Evolutionary conservation across 2,888 invertebrate species (phyloP), one percentile per base, ranked within the genome.

Genomic region (Metellina segmentata): DNA sequence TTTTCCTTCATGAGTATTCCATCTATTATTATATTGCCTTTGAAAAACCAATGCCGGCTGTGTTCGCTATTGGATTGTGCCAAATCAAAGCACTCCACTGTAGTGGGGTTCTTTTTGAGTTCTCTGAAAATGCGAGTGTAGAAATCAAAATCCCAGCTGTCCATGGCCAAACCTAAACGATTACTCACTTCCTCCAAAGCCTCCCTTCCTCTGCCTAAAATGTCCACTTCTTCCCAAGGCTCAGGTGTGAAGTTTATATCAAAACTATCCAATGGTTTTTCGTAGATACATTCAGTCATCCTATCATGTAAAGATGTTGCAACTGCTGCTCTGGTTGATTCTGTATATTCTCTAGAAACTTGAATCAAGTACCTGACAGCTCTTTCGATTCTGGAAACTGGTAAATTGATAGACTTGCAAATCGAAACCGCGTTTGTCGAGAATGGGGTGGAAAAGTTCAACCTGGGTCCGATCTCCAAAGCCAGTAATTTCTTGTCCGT

Each of bases 21-120:
- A 95, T 99, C 97, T 81, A 99, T 96, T 81, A 98, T 95, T 95
- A 98, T 96, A 94, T 96, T 96, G 0, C 99, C 96, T 94, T 98
- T 98, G 95, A 99, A 99, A 95, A 99, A 99, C 99, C 99, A 99
- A 96, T 99, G 99, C 7, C 99, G 96, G 93, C 98, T 98, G 95
- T 99, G 99, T 95, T 99, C 99, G 95, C 99, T 96, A 93, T 99
- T 99, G 53, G 98, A 98, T 95, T 99, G 99, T 5, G 99, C 99
- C 94, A 99, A 96, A 96, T 99, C 99, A 95, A 99, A 99, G 94
- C 99, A 97, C 95, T 99, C 99, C 0, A 99, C 99, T 94, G 98
- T 98, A 0, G 99, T 99, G 34, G 99, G 99, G 95, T 99, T 98
- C 87, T 99, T 96, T 94, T 97, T 97, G 48, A 98, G 95, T 94